These are phyloP conservation scores for Odobenus rosmarus DNA, from an alignment of 2,113 vertebrate genomes.

Conservation along the genomic window DNA sequence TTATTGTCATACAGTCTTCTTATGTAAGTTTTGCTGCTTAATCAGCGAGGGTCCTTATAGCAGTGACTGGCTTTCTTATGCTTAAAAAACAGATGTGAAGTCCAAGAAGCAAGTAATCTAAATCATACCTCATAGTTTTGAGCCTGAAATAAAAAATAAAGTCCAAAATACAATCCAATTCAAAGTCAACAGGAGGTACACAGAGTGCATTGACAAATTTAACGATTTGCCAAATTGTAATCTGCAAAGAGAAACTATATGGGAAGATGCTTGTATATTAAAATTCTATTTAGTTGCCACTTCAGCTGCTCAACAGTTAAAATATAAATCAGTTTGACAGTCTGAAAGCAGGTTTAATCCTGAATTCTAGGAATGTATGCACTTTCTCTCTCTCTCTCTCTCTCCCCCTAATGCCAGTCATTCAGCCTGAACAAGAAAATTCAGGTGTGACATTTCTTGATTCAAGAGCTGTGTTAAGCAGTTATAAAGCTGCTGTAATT, in stretches of 20 bases:
- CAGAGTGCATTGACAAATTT: not conserved
- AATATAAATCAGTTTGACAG: slow-evolving; percentile 55
- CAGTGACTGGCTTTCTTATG: not conserved
- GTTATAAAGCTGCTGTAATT: slow-evolving; percentile 49
- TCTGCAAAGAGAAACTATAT: not conserved
- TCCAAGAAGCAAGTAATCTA: not conserved
- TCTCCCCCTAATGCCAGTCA: not conserved
- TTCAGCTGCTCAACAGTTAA: slow-evolving; percentile 46
- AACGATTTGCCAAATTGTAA: not conserved
- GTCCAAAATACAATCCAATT: not conserved
- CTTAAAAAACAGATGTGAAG: not conserved
- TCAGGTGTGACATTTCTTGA: slow-evolving; percentile 34
- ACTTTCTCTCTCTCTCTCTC: not conserved
- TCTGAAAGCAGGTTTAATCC: slow-evolving; percentile 55
- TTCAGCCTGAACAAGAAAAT: slow-evolving; percentile 38
- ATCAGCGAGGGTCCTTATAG: not conserved
- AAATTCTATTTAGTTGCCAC: not conserved
- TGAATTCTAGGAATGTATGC: slow-evolving; percentile 31
- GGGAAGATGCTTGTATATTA: not conserved
- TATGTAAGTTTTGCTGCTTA: not conserved
- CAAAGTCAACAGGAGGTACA: not conserved
- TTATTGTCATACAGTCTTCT: not conserved
- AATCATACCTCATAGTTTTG: not conserved
- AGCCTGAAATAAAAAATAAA: slow-evolving; percentile 38
- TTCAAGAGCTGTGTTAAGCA: slow-evolving; percentile 67